Evolutionary conservation across 1,140 invertebrate genomes (phyloP), one percentile per base, ranked within the genome.

Genomic region (Tribolium madens): DNA sequence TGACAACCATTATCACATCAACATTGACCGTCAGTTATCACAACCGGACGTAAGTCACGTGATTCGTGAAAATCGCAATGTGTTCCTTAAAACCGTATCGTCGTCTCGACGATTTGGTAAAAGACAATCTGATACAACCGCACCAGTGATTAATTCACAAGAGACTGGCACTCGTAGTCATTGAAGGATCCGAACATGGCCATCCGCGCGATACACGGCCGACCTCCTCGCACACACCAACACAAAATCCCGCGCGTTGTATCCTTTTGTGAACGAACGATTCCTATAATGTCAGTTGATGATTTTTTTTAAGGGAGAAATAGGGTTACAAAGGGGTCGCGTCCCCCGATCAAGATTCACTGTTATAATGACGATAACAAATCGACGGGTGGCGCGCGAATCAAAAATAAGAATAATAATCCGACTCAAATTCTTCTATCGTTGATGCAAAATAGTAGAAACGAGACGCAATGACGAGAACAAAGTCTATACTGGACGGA

Each of bases 181-280:
- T 81, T 81, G 80, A 80, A 52, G 75, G 68, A 53, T 33, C 80
- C 80, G 73, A 81, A 81, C 64, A 82, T 79, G 81, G 81, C 60
- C 46, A 80, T 73, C 48, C 52, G 17, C 36, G 18, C 36, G n/a
- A 42, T 42, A 21, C 17, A 17, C 18, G 68, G 42, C 60, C 80
- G 60, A 60, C 76, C 79, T 79, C 79, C 76, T 78, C 76, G 18
- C 74, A 64, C 14, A 64, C 76, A 80, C 76, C 81, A 76, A 76
- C 80, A 77, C 73, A 17, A 72, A 76, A 77, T 36, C 78, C 73
- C 77, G 73, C 73, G 68, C 77, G 47, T 50, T 69, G 18, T 69
- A 46, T 75, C 78, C 78, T 75, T 79, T 72, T 52, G 42, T 73
- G n/a, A n/a, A n/a, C n/a, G n/a, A n/a, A n/a, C n/a, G n/a, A n/a